Percentiles rank a stretch among this genome's conserved stretches.
Conservation (phyloP, 2,888 invertebrate genomes). For the Ophion obscuratus region DNA sequence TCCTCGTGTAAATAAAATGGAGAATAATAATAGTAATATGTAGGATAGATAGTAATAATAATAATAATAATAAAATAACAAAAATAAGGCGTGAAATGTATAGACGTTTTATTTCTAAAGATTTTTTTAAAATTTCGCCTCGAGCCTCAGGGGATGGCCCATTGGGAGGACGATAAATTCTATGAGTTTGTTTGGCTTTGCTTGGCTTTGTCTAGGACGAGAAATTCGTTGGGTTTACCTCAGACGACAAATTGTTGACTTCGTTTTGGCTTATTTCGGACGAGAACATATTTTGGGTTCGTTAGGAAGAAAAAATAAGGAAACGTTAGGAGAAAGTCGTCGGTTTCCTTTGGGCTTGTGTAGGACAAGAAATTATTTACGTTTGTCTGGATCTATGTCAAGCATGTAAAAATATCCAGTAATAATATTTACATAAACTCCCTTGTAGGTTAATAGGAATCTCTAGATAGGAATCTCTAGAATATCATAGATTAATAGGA, state of each 20-base stretch:
- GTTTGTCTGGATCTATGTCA: neutral
- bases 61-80: neutral
- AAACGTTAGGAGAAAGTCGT: too few relatives aligned
- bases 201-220: neutral
- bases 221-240: neutral
- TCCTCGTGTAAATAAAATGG: neutral
- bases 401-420: too few relatives aligned
- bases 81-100: neutral
- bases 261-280: neutral
- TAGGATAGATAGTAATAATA: neutral
- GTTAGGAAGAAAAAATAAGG: too few relatives aligned
- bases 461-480: too few relatives aligned
- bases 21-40: neutral
- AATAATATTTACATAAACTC: too few relatives aligned
- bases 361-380: neutral
- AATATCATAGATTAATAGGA: too few relatives aligned
- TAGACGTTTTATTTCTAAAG: neutral
- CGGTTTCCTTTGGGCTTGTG: too few relatives aligned
- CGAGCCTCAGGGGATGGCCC: neutral
- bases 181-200: neutral
- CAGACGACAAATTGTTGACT: neutral
- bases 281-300: too few relatives aligned
- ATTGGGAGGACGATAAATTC: neutral
- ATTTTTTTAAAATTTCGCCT: neutral
- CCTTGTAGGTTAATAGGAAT: too few relatives aligned